Evolutionary conservation across 2,888 invertebrate species (phyloP), one percentile per base, ranked within the genome.

Genomic region (Epiperipatus broadwayi): DNA sequence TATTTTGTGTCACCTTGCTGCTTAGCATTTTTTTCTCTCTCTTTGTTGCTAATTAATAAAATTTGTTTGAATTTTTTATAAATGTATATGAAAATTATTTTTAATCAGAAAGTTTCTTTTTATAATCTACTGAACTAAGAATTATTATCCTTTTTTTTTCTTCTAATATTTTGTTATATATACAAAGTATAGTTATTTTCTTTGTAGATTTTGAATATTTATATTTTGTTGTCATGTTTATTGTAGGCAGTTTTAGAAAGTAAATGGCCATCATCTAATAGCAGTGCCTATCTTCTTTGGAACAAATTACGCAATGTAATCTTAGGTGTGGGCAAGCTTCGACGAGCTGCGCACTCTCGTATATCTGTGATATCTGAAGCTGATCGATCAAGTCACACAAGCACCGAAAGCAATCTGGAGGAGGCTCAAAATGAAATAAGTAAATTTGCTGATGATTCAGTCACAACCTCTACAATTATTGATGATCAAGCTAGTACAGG

Each of bases 271-370:
- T 73, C 77, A 28, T 76, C 78, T 47, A 58, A 58, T 42, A 47
- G 76, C 43, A 78, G 77, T 36, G 78, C 84, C 47, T 78, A 81
- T 52, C 59, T 87, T 14, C 66, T 85, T 51, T 95, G 93, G 93
- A 84, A 79, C 57, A 87, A 89, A 58, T 65, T 95, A 15, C 73
- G 89, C 40, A 81, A 87, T 55, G 85, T 87, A 0, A 78, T 93
- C 15, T 65, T 81, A 45, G 89, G 85, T 0, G 81, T 85, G 0
- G 84, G 85, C 3, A 69, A 84, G 51, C 89, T 93, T 56, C 72
- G 79, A 8, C 71, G 73, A 47, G 81, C 81, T 5, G 78, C 54
- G 2, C 46, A 53, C 3, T 18, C 20, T n/a, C 27, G 22, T 18
- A 12, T 22, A 12, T 31, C 30, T 20, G 34, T 16, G 22, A 12